Percentiles rank a stretch among this genome's conserved stretches.
Conservation (phyloP, 2,113 vertebrate genomes). For the Macroglossus sobrinus region DNA sequence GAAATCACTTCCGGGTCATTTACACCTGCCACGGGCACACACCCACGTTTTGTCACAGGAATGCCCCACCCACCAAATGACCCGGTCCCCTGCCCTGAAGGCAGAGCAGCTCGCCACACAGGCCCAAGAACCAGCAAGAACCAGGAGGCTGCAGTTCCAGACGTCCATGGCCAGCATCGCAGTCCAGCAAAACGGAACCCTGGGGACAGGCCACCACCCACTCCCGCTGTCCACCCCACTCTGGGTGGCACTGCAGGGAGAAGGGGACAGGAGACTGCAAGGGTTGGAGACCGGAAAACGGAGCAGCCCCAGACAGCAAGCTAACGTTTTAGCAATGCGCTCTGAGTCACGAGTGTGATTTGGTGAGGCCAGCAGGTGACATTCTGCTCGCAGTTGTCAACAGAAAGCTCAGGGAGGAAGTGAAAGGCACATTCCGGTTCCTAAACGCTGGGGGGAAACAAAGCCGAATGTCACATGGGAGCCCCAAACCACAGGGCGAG, state of each 20-base stretch:
- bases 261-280: rapidly evolving
- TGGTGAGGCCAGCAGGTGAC: not conserved
- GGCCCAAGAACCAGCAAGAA: not conserved
- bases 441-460: not conserved
- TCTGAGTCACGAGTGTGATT: not conserved
- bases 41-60: not conserved
- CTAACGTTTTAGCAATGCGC: rapidly evolving
- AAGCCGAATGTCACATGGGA: not conserved
- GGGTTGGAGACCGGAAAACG: not conserved
- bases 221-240: rapidly evolving
- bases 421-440: not conserved
- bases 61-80: rapidly evolving
- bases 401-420: not conserved
- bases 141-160: no score
- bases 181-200: not conserved
- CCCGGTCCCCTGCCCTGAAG: not conserved
- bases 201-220: rapidly evolving
- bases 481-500: rapidly evolving
- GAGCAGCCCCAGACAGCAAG: rapidly evolving
- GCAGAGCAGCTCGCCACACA: not conserved
- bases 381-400: not conserved
- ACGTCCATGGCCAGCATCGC: not conserved
- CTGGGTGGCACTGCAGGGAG: rapidly evolving
- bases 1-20: not conserved
- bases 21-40: not conserved